These are phyloP conservation scores for Monopterus albus DNA, from an alignment of 2,113 vertebrate species.

Conservation along the genomic window DNA sequence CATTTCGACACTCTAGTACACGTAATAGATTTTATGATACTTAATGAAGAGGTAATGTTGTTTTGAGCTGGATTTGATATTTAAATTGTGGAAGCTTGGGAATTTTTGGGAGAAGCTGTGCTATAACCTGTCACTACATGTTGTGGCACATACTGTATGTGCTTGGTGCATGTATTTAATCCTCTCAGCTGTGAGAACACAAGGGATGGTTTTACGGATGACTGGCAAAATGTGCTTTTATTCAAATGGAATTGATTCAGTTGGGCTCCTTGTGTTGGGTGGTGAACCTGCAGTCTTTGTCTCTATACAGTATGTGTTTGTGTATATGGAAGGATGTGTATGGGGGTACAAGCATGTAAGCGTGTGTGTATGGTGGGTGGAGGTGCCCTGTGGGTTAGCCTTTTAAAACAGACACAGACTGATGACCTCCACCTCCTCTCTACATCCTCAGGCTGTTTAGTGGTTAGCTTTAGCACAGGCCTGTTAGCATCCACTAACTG, in stretches of 20 bases:
- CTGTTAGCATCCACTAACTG: constrained; percentile 46
- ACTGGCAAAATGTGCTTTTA: constrained; percentile 34
- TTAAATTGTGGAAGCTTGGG: background rate
- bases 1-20: too few species aligned
- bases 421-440: constrained; percentile 2
- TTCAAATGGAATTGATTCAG: constrained; percentile 26
- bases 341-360: constrained; percentile 36
- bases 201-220: constrained; percentile 35
- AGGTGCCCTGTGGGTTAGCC: constrained; percentile 36
- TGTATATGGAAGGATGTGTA: constrained; percentile 1
- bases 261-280: constrained; percentile 6
- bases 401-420: constrained; percentile 50
- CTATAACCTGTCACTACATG: too few species aligned
- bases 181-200: background rate
- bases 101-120: too few species aligned
- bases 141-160: background rate
- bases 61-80: background rate
- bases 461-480: constrained; percentile 28
- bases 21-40: too few species aligned
- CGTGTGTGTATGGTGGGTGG: constrained; percentile 34
- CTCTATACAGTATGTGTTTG: too few species aligned
- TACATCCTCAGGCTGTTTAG: constrained; percentile 26
- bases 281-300: background rate
- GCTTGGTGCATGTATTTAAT: constrained; percentile 5
- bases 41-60: background rate